Base-by-base conservation (phyloP, 2,888 invertebrate species). In the Hydrotaea cyrtoneurina region DNA sequence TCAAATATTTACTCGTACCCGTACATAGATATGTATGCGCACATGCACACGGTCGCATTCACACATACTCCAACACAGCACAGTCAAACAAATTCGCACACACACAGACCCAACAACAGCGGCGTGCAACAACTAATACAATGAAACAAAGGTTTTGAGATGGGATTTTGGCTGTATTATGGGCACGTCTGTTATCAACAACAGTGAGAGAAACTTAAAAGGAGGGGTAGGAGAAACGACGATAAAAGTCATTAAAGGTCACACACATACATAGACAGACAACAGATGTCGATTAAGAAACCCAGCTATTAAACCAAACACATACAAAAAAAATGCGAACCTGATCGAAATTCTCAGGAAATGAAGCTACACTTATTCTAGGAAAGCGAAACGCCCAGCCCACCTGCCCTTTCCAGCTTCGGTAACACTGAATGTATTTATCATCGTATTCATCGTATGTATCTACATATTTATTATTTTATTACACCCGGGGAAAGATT, bases 1-100 rank as follows among this genome's bases (percentile, higher is more conserved):
- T 36, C 55, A 39, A 39, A 3, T 39, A 39, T 39, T 13, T 10
- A 75, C 64, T 71, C 17, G 75, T 78, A 71, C 36, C 8, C 17
- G 75, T 78, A 71, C 36, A 13, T 73, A 31, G 2, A 31, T 31
- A 31, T 2, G 31, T 7, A 46, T 66, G 78, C 71, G 59, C 79
- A 76, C 73, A 74, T 57, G 15, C 23, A 50, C 72, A 21, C 39
- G 15, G 5, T 17, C 53, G 39, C 15, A 55, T 8, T 21, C 31
- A 66, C 53, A 69, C 36, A 31, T 19, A 57, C 31, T 31, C 21
- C 64, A 1, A 23, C 36, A 50, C 46, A 11, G n/a, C n/a, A n/a
- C n/a, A n/a, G n/a, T n/a, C n/a, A n/a, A n/a, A n/a, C n/a, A n/a
- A n/a, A n/a, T n/a, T n/a, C n/a, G n/a, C 17, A 55, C 2, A 39